Percentiles rank a stretch among this genome's conserved stretches.
These are phyloP conservation scores for Bombyx mandarina DNA, from an alignment of 1,140 invertebrate species.

Conservation along the genomic window DNA sequence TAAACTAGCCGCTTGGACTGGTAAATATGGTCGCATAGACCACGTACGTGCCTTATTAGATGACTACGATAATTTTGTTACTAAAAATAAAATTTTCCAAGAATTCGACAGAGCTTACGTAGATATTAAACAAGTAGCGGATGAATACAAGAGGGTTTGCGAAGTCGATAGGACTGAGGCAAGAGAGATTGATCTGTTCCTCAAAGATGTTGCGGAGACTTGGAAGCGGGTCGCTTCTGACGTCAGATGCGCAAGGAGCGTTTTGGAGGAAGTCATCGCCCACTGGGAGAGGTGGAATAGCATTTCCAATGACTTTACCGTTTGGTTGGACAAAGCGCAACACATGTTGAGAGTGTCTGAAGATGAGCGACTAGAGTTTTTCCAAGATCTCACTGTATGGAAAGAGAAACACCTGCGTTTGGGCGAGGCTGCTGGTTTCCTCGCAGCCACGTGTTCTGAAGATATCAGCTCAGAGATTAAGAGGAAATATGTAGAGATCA, in stretches of 20 bases:
- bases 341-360: conserved; percentile 82
- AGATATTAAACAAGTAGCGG: conserved; percentile 92
- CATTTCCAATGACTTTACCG: conserved; percentile 80
- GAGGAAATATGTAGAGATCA: conserved; percentile 80
- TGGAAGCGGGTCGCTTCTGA: conserved; percentile 94
- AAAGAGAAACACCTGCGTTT: conserved; percentile 88
- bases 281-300: conserved; percentile 90
- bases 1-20: conserved; percentile 89
- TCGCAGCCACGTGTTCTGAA: conserved; percentile 89
- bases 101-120: conserved; percentile 93
- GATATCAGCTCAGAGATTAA: conserved; percentile 83
- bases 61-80: conserved; percentile 93
- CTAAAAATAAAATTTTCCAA: conserved; percentile 92
- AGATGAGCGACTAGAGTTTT: conserved; percentile 90
- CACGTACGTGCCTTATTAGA: conserved; percentile 87
- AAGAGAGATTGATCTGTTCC: conserved; percentile 84
- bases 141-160: conserved; percentile 91
- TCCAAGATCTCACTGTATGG: conserved; percentile 91
- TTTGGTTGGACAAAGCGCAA: conserved; percentile 87
- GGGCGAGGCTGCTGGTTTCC: conserved; percentile 88
- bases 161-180: conserved; percentile 84
- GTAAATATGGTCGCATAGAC: conserved; percentile 88
- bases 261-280: conserved; percentile 88
- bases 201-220: conserved; percentile 86
- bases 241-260: conserved; percentile 89